phyloP scores from a whole-genome alignment of 1,140 invertebrate species.

The Ridgeia piscesae region DNA sequence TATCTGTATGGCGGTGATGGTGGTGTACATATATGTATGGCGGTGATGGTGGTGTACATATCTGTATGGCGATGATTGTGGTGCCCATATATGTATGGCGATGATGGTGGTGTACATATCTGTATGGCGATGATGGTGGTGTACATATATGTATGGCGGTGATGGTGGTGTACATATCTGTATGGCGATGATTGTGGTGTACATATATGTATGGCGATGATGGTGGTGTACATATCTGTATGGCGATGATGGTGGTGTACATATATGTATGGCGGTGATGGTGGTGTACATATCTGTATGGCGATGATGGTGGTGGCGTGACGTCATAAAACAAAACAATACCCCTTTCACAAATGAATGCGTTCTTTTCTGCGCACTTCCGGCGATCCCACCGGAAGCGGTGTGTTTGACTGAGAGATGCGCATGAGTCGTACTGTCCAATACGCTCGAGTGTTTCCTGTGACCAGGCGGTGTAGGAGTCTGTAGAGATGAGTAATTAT shows the following conservation, averaged over 20 bases:
- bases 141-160: background rate
- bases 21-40: background rate
- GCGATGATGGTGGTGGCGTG: background rate
- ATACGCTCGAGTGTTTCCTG: background rate
- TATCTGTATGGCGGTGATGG: background rate
- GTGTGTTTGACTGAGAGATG: background rate
- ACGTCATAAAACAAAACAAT: background rate
- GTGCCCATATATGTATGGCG: background rate
- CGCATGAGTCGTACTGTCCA: background rate
- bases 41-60: background rate
- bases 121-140: background rate
- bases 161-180: background rate
- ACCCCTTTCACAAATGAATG: background rate
- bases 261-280: background rate
- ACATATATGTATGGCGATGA: too few species aligned
- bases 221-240: too few species aligned
- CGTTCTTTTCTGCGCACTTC: background rate
- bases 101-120: background rate
- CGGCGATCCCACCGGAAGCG: background rate
- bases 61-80: background rate
- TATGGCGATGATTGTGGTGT: background rate
- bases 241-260: too few species aligned
- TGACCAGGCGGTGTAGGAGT: background rate
- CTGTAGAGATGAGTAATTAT: background rate
- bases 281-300: background rate